phyloP scores from a whole-genome alignment of 2,113 vertebrate species.

The Ailurus styani region DNA sequence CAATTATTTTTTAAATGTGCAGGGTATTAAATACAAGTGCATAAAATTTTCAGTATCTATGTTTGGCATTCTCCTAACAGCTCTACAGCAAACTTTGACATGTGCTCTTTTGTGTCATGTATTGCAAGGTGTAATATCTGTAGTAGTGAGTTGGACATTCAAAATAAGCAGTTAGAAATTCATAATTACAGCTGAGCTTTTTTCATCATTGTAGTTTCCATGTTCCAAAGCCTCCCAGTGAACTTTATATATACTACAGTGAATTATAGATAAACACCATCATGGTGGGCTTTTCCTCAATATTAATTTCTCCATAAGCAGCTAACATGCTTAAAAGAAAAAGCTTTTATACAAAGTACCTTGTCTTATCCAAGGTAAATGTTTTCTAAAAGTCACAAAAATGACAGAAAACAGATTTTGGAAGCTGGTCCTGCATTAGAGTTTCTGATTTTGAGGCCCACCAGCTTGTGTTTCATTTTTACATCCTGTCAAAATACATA shows the following conservation, averaged over 20 bases:
- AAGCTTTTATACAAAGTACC: background rate
- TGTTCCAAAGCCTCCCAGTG: conserved; percentile 22
- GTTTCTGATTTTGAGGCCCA: conserved; percentile 51
- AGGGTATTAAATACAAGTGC: background rate
- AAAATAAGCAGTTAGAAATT: conserved; percentile 42
- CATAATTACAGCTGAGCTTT: conserved; percentile 35
- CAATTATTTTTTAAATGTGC: conserved; percentile 29
- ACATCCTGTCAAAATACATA: conserved; percentile 30
- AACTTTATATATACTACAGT: conserved; percentile 33
- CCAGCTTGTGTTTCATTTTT: conserved; percentile 49
- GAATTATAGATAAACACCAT: conserved; percentile 39
- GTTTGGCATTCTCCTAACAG: conserved; percentile 64
- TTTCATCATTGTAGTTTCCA: conserved; percentile 61
- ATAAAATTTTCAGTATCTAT: conserved; percentile 19
- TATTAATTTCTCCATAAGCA: background rate
- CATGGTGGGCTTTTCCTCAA: conserved; percentile 10
- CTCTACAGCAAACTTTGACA: conserved; percentile 52
- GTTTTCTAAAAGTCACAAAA: conserved; percentile 39
- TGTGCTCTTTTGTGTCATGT: conserved; percentile 4
- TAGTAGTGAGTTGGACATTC: conserved; percentile 31
- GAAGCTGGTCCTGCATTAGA: background rate
- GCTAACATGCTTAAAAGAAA: conserved; percentile 42
- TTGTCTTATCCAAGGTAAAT: conserved; percentile 23
- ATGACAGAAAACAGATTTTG: background rate
- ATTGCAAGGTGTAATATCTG: background rate